Base-by-base conservation (phyloP, 1,140 invertebrate genomes). In the Diorhabda carinulata region DNA sequence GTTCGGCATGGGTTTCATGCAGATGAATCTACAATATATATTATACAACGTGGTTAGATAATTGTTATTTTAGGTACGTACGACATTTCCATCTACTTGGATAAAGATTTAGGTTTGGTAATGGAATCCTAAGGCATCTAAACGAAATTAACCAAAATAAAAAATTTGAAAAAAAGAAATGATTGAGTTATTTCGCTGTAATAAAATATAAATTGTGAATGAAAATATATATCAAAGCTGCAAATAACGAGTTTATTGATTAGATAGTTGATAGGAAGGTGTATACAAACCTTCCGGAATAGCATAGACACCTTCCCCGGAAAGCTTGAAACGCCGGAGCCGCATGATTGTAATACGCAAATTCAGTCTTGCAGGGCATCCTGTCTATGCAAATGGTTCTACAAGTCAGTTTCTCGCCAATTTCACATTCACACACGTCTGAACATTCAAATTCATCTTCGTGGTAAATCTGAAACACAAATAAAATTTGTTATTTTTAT, bases 281-380 rank as follows among this genome's bases (percentile, higher is more conserved):
- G n/a, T 9, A 25, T 60, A 60, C 10, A 25, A 25, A 60, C 70
- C 89, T 87, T 43, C 93, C 93, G 45, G 92, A 94, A 82, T 95
- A 95, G 82, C 94, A 96, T 69, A 95, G 87, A 81, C 94, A 96
- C 63, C 92, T 88, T 8, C 93, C 93, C 7, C 93, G 85, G 79
- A 91, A 93, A 40, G 93, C 92, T 80, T 94, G 92, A 82, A 94
- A 95, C 67, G 92, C 90, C 4, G 94, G 92, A 3, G 92, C 91
- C 25, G 91, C 90, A 82, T 95, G 93, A 79, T 92, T 93, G 84
- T 95, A 96, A 80, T 92, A 92, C 44, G 93, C 93, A 70, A 92
- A 88, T 72, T 91, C 89, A 2, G 92, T 93, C 76, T 91, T 90
- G 80, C 94, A 96, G 5, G 92, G 91, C 70, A 89, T 89, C 8